Percentiles rank a stretch among this genome's conserved stretches.
phyloP scores from a whole-genome alignment of 1,140 invertebrate genomes.

The Drosophila prosaltans region DNA sequence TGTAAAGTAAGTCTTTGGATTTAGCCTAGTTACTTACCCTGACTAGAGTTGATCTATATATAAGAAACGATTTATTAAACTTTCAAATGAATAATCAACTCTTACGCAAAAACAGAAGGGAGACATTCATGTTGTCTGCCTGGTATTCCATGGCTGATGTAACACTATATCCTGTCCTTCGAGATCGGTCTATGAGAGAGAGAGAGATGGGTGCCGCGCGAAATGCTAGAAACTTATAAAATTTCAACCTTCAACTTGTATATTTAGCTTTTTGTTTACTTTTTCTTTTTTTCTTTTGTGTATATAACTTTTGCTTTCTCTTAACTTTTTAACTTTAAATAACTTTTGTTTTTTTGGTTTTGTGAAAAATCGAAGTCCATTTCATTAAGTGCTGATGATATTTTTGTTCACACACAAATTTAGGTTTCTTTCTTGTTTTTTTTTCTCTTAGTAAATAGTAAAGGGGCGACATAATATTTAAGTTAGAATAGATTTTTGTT shows the following conservation, averaged over 20 bases:
- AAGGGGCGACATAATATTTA: slow-evolving; percentile 70
- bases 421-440: slow-evolving; percentile 63
- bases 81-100: slow-evolving; percentile 40
- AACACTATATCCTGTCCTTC: slow-evolving; percentile 34
- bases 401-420: slow-evolving; percentile 83
- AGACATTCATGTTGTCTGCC: slow-evolving; percentile 44
- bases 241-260: slow-evolving; percentile 81
- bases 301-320: slow-evolving; percentile 59
- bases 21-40: slow-evolving; percentile 80
- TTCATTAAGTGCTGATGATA: slow-evolving; percentile 82
- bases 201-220: slow-evolving; percentile 43
- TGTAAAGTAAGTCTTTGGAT: slow-evolving; percentile 20
- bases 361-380: slow-evolving; percentile 83
- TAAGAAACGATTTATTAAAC: slow-evolving; percentile 17
- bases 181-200: slow-evolving; percentile 35
- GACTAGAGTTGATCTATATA: slow-evolving; percentile 52
- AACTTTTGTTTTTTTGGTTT: slow-evolving; percentile 52
- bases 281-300: slow-evolving; percentile 61
- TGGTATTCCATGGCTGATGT: slow-evolving; percentile 22
- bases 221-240: slow-evolving; percentile 77
- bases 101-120: slow-evolving; percentile 56
- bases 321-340: slow-evolving; percentile 43
- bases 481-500: slow-evolving; percentile 63
- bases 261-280: slow-evolving; percentile 67
- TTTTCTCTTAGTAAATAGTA: slow-evolving; percentile 50